Evolutionary conservation across 2,797 vertebrate species (phyloP), one percentile per base, ranked within the genome.

Genomic region (Spinus pinus): DNA sequence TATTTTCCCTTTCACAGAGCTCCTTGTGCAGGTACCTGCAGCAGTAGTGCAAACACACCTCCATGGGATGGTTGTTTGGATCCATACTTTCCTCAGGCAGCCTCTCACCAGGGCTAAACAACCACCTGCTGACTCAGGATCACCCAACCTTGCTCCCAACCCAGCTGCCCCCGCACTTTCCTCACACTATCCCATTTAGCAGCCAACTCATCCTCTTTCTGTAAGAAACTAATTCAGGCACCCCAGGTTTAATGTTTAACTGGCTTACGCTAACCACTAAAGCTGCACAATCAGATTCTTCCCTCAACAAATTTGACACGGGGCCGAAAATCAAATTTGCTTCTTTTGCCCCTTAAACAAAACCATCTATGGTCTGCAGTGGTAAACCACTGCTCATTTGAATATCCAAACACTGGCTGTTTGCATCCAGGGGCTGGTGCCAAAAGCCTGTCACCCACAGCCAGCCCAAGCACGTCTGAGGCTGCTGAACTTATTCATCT

Each of bases 221-320:
- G 0, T 70, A 79, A 88, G 61, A 78, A 96, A 96, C 72, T 73
- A 96, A 91, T 79, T 86, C 41, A 70, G 58, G 79, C 72, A 61
- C 46, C 92, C 37, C 91, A 92, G 90, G 72, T 92, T 94, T 88
- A 81, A 90, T 73, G 70, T 88, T 94, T 84, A 94, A 94, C 85
- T 86, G 81, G 87, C 83, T 94, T 90, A 88, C 21, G 70, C 77
- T 75, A 67, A 39, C 0, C 9, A 70, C 67, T 74, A 70, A 91
- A 94, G 91, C 88, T 77, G 67, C 53, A 86, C 82, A 37, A 74
- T 90, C 75, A 86, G 56, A 77, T 58, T 79, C 75, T 88, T 60
- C 49, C 71, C 65, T 49, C 28, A 47, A 88, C 77, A 86, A 95
- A 87, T 41, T 70, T n/a, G 80, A 91, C 57, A 39, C 0, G 0